Evolutionary conservation across 2,797 vertebrate species (phyloP), one percentile per base, ranked within the genome.

Genomic region (Oceanodroma leucorhoa): DNA sequence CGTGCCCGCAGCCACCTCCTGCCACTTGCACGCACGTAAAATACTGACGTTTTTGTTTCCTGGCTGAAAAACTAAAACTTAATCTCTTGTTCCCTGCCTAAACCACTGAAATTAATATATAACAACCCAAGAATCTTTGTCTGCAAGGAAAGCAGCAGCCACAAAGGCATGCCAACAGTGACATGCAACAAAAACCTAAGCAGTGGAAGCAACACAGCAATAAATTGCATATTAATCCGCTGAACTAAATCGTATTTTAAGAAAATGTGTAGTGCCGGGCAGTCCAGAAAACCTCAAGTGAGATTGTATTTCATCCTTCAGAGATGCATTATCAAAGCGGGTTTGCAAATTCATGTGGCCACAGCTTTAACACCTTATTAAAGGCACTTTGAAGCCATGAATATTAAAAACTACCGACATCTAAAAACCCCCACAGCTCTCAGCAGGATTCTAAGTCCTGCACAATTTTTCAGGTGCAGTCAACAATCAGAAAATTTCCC

Each of bases 161-260:
- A 83, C 67, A 69, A 80, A 87, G 64, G 58, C 9, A 3, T 22
- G 36, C 50, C 64, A 76, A n/a, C 10, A 26, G 55, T 10, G 81
- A 89, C 81, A 62, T 3, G 60, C 65, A 66, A 38, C 73, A 89
- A 54, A 91, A 84, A 51, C 70, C n/a, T 57, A 62, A 81, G 84
- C 90, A 45, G 57, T 51, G 78, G 61, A 87, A 78, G 61, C 78
- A 87, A 81, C 61, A 66, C 70, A 82, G 82, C 61, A 89, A 78
- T 83, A 89, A 94, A 93, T 82, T 75, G 92, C 48, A 22, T 54
- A 87, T 93, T 91, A 94, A 89, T 92, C 90, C 7, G 16, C 69
- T 62, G 78, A 91, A 78, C 84, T 78, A 84, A 80, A 89, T 24
- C 41, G 9, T 81, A 78, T 84, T 87, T 66, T 81, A 81, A 70